Percentiles rank a stretch among this genome's conserved stretches.
Conservation (phyloP, 2,888 invertebrate genomes). For the Trichacis sp. region DNA sequence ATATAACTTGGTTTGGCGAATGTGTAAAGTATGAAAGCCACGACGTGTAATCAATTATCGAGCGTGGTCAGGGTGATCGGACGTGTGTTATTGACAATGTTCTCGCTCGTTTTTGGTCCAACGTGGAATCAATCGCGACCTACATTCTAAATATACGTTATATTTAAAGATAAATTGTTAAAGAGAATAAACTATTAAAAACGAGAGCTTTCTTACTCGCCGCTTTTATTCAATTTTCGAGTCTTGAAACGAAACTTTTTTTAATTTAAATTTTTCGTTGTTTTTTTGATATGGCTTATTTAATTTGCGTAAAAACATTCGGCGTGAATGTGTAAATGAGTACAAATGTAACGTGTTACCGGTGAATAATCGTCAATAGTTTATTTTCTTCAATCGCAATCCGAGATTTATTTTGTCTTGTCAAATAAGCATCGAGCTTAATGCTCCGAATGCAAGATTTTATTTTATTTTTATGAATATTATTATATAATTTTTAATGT, state of each 20-base stretch:
- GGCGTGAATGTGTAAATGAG: neutral
- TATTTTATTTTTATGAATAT: constrained; percentile 10
- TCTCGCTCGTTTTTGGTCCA: constrained; percentile 48
- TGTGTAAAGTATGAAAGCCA: constrained; percentile 50
- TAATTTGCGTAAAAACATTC: neutral
- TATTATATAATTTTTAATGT: constrained; percentile 7
- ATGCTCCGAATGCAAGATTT: constrained; percentile 9
- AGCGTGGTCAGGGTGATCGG: constrained; percentile 32
- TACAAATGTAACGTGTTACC: constrained; percentile 1
- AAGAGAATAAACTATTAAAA: constrained; percentile 60
- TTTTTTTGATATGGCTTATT: neutral
- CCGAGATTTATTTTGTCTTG: constrained; percentile 41
- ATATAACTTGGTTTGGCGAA: constrained; percentile 52
- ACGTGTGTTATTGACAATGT: constrained; percentile 36
- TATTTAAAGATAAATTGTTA: constrained; percentile 34
- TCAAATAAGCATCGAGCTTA: constrained; percentile 17
- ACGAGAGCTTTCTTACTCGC: constrained; percentile 14
- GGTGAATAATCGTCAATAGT: constrained; percentile 49
- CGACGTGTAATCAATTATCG: constrained; percentile 57
- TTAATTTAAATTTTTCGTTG: constrained; percentile 8
- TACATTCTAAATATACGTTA: constrained; percentile 42
- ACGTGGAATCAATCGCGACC: constrained; percentile 32
- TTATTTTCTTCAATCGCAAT: constrained; percentile 54
- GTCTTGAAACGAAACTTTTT: neutral
- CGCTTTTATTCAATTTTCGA: neutral